Conservation (phyloP, 2,113 vertebrate species). For the Gymnobelideus leadbeateri region DNA sequence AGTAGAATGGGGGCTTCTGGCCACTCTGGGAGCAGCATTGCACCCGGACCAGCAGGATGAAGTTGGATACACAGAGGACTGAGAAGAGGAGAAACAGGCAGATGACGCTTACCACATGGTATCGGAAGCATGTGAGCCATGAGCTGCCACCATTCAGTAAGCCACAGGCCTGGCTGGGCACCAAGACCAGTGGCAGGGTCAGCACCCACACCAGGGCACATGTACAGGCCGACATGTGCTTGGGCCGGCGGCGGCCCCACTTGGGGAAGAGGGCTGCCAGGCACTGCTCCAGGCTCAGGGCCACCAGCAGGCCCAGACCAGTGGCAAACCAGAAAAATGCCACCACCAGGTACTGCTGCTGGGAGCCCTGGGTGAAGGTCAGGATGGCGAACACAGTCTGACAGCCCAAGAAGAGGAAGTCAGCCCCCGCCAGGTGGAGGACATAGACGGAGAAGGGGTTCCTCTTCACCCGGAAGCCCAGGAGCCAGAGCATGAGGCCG, state of each 20-base stretch:
- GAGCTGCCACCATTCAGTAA: rapidly evolving
- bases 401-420: conserved; percentile 80
- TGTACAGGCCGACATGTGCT: rapidly evolving
- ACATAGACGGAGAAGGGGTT: conserved; percentile 79
- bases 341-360: not conserved
- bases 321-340: conserved; percentile 1
- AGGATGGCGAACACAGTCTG: conserved; percentile 53
- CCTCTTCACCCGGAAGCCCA: conserved; percentile 73
- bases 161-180: conserved; percentile 42
- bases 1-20: not conserved
- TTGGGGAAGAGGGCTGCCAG: not conserved
- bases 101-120: conserved; percentile 1
- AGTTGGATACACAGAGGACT: not conserved
- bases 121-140: not conserved
- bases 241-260: conserved; percentile 1
- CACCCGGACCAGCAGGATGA: conserved; percentile 46
- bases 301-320: conserved; percentile 59
- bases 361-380: not conserved
- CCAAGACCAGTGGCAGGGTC: not conserved
- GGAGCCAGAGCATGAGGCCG: conserved; percentile 78
- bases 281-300: conserved; percentile 39
- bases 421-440: conserved; percentile 76
- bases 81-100: conserved; percentile 51
- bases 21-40: not conserved
- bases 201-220: conserved; percentile 56